phyloP scores from a whole-genome alignment of 2,797 vertebrate genomes.

The Anabas testudineus region DNA sequence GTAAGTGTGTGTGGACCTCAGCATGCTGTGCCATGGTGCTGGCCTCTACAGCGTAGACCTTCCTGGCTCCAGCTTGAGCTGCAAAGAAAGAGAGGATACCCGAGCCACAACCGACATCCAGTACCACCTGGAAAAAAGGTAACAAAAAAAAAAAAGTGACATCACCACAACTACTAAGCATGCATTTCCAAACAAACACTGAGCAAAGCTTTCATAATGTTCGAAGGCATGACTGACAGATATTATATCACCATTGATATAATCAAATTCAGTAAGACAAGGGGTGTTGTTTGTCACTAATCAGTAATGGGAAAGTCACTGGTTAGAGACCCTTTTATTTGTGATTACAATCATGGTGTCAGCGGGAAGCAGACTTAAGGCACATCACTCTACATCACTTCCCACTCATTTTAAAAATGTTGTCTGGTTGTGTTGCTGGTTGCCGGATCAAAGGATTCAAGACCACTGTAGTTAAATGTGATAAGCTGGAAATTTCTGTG shows the following conservation, averaged over 20 bases:
- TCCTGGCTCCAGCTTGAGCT: conserved; percentile 94
- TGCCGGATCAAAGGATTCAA: too few relatives aligned
- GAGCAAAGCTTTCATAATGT: background rate
- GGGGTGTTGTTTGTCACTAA: background rate
- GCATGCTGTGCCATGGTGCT: conserved; percentile 98
- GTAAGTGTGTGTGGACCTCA: conserved; percentile 81
- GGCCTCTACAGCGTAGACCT: conserved; percentile 96
- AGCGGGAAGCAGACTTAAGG: too few relatives aligned
- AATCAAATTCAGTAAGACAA: background rate
- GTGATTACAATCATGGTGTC: too few relatives aligned
- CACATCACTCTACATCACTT: too few relatives aligned
- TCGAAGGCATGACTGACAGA: background rate
- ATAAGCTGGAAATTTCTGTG: too few relatives aligned
- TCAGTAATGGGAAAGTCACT: background rate
- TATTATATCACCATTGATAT: background rate
- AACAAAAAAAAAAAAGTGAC: background rate
- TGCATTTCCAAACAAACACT: background rate
- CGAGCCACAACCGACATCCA: conserved; percentile 96
- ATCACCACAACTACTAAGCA: background rate
- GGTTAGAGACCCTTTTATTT: too few relatives aligned
- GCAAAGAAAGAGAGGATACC: conserved; percentile 98
- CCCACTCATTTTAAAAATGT: too few relatives aligned
- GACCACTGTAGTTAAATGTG: too few relatives aligned
- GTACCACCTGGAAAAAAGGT: conserved; percentile 86
- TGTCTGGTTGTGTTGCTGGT: too few relatives aligned